Percentiles rank a stretch among this genome's conserved stretches.
phyloP scores from a whole-genome alignment of 2,888 invertebrate genomes.

The Microdon myrmicae region DNA sequence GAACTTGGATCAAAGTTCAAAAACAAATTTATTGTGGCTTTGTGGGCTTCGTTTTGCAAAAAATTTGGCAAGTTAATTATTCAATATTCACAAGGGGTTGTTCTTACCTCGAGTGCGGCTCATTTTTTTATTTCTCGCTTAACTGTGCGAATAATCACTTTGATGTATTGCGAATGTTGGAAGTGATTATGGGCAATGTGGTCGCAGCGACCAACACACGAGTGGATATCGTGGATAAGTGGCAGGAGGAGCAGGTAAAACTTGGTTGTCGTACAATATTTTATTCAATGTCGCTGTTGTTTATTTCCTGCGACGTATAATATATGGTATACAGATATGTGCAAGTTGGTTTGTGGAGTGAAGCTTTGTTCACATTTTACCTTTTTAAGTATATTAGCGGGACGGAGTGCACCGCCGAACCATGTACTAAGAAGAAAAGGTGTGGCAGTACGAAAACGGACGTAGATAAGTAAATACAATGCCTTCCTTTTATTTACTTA shows the following conservation, averaged over 20 bases:
- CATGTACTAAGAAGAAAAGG: slow-evolving; percentile 26
- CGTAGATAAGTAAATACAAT: slow-evolving; percentile 28
- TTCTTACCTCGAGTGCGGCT: slow-evolving; percentile 14
- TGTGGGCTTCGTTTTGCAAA: slow-evolving; percentile 14
- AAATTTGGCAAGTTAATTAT: slow-evolving; percentile 37
- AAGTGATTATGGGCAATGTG: not conserved
- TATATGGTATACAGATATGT: slow-evolving; percentile 4
- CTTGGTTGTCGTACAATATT: slow-evolving; percentile 43
- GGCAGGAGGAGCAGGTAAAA: slow-evolving; percentile 9
- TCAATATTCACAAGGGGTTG: slow-evolving; percentile 49
- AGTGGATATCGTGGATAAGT: no score
- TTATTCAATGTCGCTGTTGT: slow-evolving; percentile 39
- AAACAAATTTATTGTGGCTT: not conserved
- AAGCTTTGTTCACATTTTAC: slow-evolving; percentile 42
- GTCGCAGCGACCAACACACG: slow-evolving; percentile 1
- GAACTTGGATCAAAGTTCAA: slow-evolving; percentile 34
- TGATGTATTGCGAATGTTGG: slow-evolving; percentile 36
- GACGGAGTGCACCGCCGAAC: slow-evolving; percentile 3
- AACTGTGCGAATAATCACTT: slow-evolving; percentile 36
- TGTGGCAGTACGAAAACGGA: slow-evolving; percentile 47
- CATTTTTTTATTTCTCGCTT: slow-evolving; percentile 13
- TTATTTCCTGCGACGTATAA: slow-evolving; percentile 23
- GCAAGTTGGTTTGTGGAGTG: slow-evolving; percentile 18
- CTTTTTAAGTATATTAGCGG: slow-evolving; percentile 16
- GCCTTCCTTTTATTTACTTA: slow-evolving; percentile 40